These are phyloP conservation scores for Sepioteuthis lessoniana DNA, from an alignment of 2,888 invertebrate genomes.

Conservation along the genomic window DNA sequence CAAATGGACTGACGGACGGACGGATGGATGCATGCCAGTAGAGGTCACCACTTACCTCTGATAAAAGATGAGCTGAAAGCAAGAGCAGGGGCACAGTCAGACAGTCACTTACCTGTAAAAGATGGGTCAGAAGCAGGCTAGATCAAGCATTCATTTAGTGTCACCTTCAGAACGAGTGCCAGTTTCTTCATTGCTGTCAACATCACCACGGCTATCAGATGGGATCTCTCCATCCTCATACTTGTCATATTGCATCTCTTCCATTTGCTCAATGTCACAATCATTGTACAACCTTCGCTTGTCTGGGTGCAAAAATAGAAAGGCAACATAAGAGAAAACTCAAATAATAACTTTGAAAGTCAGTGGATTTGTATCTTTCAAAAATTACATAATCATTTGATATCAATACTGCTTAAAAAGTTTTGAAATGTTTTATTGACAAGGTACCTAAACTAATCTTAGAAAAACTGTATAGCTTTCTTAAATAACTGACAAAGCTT, in stretches of 20 bases:
- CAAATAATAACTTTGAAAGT: too few relatives aligned
- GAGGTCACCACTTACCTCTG: conserved; percentile 48
- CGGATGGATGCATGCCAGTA: conserved; percentile 47
- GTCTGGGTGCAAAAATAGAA: neutral
- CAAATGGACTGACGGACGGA: conserved; percentile 45
- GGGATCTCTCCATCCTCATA: conserved; percentile 48
- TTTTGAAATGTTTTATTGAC: too few relatives aligned
- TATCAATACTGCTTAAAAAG: too few relatives aligned
- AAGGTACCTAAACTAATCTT: too few relatives aligned
- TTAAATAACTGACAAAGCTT: too few relatives aligned
- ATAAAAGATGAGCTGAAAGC: conserved; percentile 39
- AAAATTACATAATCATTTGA: too few relatives aligned
- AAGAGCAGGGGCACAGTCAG: conserved; percentile 38
- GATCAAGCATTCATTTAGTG: conserved; percentile 49
- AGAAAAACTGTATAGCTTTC: too few relatives aligned
- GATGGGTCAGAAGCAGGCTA: conserved; percentile 45
- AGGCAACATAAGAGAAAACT: too few relatives aligned
- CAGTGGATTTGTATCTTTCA: neutral
- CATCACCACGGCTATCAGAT: conserved; percentile 44
- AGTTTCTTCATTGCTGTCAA: conserved; percentile 43
- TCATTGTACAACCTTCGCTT: conserved; percentile 38
- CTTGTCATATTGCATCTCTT: conserved; percentile 42
- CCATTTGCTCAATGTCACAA: conserved; percentile 34
- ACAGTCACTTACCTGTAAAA: conserved; percentile 46
- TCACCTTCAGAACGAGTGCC: conserved; percentile 48